phyloP scores from a whole-genome alignment of 2,113 vertebrate genomes.

The Copsychus sechellarum region DNA sequence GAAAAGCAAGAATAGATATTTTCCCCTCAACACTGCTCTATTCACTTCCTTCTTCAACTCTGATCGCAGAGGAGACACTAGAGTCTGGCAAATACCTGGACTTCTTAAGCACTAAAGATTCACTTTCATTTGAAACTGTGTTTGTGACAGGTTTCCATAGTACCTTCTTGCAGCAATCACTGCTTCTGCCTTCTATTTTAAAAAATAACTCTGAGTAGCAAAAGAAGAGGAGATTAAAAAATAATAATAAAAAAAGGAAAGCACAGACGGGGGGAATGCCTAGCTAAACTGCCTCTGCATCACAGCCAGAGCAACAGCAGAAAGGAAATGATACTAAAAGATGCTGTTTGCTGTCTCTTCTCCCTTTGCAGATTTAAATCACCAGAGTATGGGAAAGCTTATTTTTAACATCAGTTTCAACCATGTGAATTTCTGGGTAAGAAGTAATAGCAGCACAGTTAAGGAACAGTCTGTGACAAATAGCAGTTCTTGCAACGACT shows the following conservation, averaged over 20 bases:
- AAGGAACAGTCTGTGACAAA: neutral
- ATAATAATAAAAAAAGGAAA: neutral
- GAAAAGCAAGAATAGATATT: neutral
- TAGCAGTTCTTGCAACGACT: neutral
- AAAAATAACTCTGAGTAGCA: constrained; percentile 41
- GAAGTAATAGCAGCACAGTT: neutral
- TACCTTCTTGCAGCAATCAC: constrained; percentile 23
- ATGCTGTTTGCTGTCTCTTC: neutral
- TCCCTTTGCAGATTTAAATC: neutral
- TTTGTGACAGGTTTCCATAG: constrained; percentile 55
- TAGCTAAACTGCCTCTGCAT: neutral
- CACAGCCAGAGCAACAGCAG: neutral
- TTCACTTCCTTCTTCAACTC: neutral
- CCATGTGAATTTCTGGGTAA: neutral
- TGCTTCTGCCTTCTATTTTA: constrained; percentile 54
- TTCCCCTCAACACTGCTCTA: neutral
- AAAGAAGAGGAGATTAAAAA: neutral
- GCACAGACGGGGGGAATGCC: accelerated
- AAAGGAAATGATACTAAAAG: neutral
- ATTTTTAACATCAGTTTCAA: neutral
- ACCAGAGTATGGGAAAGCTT: neutral
- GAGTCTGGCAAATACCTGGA: neutral
- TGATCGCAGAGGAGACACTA: neutral
- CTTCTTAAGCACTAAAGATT: constrained; percentile 26
- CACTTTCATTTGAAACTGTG: neutral